phyloP scores from a whole-genome alignment of 2,888 invertebrate genomes.

The Exocentrus adspersus region DNA sequence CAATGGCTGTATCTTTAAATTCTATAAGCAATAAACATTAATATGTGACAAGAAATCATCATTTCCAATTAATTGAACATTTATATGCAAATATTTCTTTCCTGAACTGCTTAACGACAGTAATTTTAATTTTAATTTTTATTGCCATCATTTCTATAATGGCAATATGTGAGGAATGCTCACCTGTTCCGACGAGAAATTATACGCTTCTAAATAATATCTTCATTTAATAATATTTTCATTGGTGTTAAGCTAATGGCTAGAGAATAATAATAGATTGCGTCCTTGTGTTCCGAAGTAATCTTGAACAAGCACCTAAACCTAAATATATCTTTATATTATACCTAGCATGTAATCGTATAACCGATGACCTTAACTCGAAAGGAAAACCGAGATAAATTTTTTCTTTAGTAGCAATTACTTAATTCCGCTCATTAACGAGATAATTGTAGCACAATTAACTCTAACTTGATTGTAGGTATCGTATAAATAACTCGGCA shows the following conservation, averaged over 20 bases:
- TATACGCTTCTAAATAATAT: no score
- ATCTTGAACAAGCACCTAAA: no score
- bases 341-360: not conserved
- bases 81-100: conserved; percentile 3
- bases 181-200: no score
- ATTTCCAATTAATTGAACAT: not conserved
- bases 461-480: no score
- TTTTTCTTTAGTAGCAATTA: not conserved
- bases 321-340: no score
- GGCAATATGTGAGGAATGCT: no score
- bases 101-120: not conserved
- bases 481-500: no score
- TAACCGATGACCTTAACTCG: not conserved
- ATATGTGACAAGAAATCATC: not conserved
- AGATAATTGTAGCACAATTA: no score
- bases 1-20: not conserved
- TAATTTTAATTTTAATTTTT: not conserved
- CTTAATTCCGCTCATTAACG: not conserved
- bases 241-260: not conserved
- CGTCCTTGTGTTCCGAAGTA: no score
- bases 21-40: not conserved
- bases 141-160: not conserved
- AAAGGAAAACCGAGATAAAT: not conserved
- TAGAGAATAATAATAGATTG: not conserved
- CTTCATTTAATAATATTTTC: not conserved